Conservation (phyloP, 2,113 vertebrate genomes). For the Prolemur simus region DNA sequence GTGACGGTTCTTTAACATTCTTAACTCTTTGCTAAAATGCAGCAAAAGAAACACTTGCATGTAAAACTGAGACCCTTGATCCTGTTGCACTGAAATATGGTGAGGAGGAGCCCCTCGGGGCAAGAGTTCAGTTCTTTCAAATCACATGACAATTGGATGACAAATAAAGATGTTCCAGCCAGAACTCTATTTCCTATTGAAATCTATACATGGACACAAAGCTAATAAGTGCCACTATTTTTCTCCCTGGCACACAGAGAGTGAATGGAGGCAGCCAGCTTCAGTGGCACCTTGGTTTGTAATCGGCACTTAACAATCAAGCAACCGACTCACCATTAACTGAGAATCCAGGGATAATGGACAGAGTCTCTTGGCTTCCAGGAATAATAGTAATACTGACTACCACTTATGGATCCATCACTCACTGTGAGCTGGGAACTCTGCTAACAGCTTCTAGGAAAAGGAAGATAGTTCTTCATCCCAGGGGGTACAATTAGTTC, state of each 20-base stretch:
- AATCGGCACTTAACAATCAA: slow-evolving; percentile 51
- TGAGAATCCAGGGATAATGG: slow-evolving; percentile 16
- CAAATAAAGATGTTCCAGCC: not conserved
- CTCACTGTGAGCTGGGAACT: not conserved
- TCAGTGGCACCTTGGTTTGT: slow-evolving; percentile 8
- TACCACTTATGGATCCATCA: not conserved
- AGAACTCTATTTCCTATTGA: slow-evolving; percentile 52
- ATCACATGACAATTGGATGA: not conserved
- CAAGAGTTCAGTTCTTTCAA: slow-evolving; percentile 3
- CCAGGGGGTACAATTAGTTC: slow-evolving; percentile 21
- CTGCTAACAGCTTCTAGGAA: not conserved
- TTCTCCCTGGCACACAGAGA: not conserved
- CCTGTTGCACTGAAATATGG: not conserved
- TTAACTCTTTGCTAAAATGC: not conserved
- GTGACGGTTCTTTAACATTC: not conserved
- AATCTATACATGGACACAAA: slow-evolving; percentile 42
- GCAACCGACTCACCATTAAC: slow-evolving; percentile 29
- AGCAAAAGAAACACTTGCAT: not conserved
- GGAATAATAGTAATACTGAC: slow-evolving; percentile 44
- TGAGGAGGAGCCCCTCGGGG: not conserved
- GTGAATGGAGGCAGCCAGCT: not conserved
- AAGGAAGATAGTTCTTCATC: slow-evolving; percentile 15
- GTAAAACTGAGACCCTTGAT: not conserved
- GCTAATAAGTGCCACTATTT: slow-evolving; percentile 46
- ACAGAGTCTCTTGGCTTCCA: not conserved